Evolutionary conservation across 2,888 invertebrate species (phyloP).

Genomic region (Tetragonisca angustula): DNA sequence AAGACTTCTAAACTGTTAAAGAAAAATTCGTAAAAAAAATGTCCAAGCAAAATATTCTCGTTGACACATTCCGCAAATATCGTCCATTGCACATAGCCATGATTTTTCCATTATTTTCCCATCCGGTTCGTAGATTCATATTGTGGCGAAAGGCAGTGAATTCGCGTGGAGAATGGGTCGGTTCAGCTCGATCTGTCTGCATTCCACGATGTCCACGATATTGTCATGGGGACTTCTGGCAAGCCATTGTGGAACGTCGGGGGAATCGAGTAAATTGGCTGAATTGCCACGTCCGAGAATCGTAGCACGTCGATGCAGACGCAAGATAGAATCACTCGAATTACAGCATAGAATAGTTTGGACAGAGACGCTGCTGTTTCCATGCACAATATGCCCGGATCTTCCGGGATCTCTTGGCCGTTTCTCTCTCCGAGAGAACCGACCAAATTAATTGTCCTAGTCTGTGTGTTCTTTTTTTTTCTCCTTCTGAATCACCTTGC

Average conservation of each 20-base stretch:
- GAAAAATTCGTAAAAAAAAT: background rate
- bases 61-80: background rate
- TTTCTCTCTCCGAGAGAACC: background rate
- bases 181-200: constrained; percentile 34
- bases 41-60: background rate
- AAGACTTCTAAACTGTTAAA: background rate
- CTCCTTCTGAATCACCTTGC: background rate
- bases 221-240: constrained; percentile 49
- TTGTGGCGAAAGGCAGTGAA: background rate
- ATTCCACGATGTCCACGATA: constrained; percentile 47
- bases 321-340: constrained; percentile 62
- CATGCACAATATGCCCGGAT: constrained; percentile 50
- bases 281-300: constrained; percentile 75
- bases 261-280: constrained; percentile 78
- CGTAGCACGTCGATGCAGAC: constrained; percentile 64
- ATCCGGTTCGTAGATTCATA: background rate
- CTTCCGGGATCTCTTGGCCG: background rate
- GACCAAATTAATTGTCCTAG: background rate
- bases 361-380: constrained; percentile 32
- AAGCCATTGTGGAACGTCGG: constrained; percentile 65
- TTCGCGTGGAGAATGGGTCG: constrained; percentile 11
- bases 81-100: too few species aligned
- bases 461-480: too few species aligned
- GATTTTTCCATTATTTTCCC: background rate
- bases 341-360: constrained; percentile 38